Conservation (phyloP, 1,140 invertebrate genomes). For the Drosophila tsacasi region DNA sequence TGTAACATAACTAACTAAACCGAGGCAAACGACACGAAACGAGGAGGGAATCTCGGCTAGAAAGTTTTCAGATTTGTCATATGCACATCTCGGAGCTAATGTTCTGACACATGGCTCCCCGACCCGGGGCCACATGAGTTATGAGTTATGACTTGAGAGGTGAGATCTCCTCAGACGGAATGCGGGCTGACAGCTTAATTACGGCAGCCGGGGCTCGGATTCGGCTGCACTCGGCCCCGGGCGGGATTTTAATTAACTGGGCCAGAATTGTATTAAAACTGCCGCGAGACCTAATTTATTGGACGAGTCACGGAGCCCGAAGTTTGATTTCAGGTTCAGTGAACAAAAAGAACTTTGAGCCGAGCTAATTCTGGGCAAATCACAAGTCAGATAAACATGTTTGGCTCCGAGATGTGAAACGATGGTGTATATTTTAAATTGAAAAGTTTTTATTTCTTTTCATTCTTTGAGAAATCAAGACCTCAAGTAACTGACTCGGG, state of each 20-base stretch:
- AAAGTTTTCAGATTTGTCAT: conserved; percentile 79
- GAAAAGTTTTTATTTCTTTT: conserved; percentile 27
- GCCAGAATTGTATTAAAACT: conserved; percentile 30
- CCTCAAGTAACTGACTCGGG: neutral
- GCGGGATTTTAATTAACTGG: conserved; percentile 47
- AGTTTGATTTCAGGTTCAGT: conserved; percentile 34
- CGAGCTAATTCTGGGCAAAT: conserved; percentile 17
- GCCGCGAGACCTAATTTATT: conserved; percentile 30
- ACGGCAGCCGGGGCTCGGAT: conserved; percentile 18
- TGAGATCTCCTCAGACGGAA: conserved; percentile 35
- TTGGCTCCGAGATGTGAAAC: conserved; percentile 1
- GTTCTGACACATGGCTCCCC: conserved; percentile 44
- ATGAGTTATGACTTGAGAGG: conserved; percentile 43
- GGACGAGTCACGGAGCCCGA: conserved; percentile 12
- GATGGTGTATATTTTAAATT: neutral
- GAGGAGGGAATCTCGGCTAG: conserved; percentile 47
- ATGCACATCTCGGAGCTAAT: conserved; percentile 67
- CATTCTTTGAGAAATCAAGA: neutral
- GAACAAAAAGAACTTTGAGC: conserved; percentile 7
- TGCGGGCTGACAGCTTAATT: conserved; percentile 53
- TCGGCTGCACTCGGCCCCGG: conserved; percentile 14
- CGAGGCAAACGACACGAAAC: conserved; percentile 19
- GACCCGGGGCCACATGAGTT: conserved; percentile 43
- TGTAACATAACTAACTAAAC: conserved; percentile 15
- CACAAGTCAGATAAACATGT: conserved; percentile 15